Conservation (phyloP, 2,113 vertebrate species). For the Dipodomys merriami region DNA sequence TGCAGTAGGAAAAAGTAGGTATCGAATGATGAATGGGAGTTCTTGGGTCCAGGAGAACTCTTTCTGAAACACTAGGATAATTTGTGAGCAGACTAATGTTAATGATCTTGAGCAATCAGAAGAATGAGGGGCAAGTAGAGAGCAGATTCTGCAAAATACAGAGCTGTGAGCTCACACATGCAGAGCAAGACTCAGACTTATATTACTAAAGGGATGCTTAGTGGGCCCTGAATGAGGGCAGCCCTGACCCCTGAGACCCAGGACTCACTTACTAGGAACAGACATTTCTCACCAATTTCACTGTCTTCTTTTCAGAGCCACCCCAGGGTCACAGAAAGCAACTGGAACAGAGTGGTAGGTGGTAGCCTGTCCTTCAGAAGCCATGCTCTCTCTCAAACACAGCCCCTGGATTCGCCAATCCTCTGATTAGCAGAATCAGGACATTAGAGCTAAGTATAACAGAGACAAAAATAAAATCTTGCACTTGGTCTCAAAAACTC, state of each 20-base stretch:
- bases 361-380: not conserved
- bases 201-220: not conserved
- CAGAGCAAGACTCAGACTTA: not conserved
- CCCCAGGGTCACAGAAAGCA: not conserved
- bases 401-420: not conserved
- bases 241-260: not conserved
- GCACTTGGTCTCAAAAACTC: conserved; percentile 47
- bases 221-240: not conserved
- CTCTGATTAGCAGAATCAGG: not conserved
- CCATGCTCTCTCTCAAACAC: not conserved
- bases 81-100: not conserved
- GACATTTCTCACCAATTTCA: not conserved
- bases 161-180: not conserved
- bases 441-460: not conserved
- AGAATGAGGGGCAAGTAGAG: not conserved
- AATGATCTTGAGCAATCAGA: not conserved
- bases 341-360: not conserved
- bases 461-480: conserved; percentile 39
- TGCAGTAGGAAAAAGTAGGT: not conserved
- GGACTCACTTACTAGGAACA: not conserved
- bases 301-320: not conserved
- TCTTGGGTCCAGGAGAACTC: not conserved
- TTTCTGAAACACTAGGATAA: not conserved
- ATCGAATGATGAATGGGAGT: not conserved
- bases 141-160: not conserved